Conservation (phyloP, 2,113 vertebrate genomes). For the Rynchops niger region DNA sequence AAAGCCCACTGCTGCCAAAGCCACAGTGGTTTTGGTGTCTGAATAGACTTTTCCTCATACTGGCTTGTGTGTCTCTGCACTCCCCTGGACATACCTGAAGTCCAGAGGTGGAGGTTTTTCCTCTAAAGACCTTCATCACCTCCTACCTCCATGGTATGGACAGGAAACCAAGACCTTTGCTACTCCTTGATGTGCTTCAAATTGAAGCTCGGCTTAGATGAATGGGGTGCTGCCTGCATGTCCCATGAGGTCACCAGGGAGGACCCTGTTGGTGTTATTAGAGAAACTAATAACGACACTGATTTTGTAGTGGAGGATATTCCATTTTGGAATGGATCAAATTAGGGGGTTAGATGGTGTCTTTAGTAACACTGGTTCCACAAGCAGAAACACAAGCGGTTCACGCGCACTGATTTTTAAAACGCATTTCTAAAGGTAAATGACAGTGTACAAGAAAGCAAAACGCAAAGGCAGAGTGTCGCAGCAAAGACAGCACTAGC, state of each 20-base stretch:
- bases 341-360: not conserved
- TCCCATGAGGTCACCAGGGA: not conserved
- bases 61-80: not conserved
- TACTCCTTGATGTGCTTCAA: accelerated
- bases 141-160: accelerated
- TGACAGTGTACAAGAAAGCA: not conserved
- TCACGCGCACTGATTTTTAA: not conserved
- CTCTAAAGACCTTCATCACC: not conserved
- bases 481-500: not conserved
- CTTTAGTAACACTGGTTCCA: not conserved
- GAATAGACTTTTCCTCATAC: not conserved
- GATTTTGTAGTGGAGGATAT: not conserved
- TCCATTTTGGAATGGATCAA: not conserved
- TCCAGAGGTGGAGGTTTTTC: not conserved
- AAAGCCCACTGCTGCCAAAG: not conserved
- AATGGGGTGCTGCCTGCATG: accelerated
- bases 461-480: not conserved
- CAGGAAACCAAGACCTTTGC: not conserved
- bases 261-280: not conserved
- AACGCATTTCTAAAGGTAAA: not conserved
- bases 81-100: no score
- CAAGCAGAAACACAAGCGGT: not conserved
- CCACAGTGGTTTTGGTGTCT: accelerated
- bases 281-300: not conserved
- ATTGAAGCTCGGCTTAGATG: accelerated